Conservation (phyloP, 2,888 invertebrate species). For the Villa cingulata region DNA sequence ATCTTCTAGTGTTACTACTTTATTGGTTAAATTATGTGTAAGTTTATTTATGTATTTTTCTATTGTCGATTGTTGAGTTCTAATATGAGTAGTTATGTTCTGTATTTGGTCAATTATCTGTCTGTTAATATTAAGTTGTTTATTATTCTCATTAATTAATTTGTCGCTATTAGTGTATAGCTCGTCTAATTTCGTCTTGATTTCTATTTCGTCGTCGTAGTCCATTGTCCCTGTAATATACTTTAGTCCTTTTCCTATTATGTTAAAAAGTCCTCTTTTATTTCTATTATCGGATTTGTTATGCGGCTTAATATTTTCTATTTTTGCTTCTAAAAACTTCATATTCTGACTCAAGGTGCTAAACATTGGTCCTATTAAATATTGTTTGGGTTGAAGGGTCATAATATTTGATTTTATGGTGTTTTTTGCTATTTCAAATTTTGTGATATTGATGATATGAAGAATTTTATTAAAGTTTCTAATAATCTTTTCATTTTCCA, state of each 20-base stretch:
- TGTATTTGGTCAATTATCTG: constrained; percentile 12
- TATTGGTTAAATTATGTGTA: neutral
- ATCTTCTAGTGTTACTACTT: neutral
- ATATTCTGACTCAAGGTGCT: constrained; percentile 9
- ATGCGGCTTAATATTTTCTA: neutral
- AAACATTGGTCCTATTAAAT: constrained; percentile 2
- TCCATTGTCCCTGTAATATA: constrained; percentile 14
- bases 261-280: constrained; percentile 10
- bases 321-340: constrained; percentile 6
- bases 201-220: constrained; percentile 11
- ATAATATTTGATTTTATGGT: constrained; percentile 8
- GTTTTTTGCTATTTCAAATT: constrained; percentile 7
- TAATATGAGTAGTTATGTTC: constrained; percentile 15
- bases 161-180: neutral
- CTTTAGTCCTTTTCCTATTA: constrained; percentile 12
- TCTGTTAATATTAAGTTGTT: constrained; percentile 8
- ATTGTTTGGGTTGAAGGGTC: constrained; percentile 1
- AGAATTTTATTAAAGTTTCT: constrained; percentile 10
- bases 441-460: constrained; percentile 11
- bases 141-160: constrained; percentile 8
- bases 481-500: constrained; percentile 7
- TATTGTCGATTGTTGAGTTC: constrained; percentile 12
- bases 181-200: neutral
- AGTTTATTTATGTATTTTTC: constrained; percentile 8
- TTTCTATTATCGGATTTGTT: neutral